Percentiles rank a stretch among this genome's conserved stretches.
Evolutionary conservation across 2,113 vertebrate species (phyloP).

Genomic region (Sula dactylatra): DNA sequence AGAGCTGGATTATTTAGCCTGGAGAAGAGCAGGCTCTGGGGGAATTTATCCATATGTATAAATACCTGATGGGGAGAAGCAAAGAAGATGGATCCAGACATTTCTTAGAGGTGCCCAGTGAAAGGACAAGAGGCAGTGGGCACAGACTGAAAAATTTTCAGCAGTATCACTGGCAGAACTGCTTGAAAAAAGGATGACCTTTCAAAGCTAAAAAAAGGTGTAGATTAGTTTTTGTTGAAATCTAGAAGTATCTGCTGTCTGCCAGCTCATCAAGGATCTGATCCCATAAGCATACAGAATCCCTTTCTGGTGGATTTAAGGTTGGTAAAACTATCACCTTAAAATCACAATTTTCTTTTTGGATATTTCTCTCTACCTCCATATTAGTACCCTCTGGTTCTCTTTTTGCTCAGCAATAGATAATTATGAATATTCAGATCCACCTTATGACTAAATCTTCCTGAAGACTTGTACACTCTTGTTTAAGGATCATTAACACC

Average conservation of each 20-base stretch:
- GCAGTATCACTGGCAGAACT: background rate
- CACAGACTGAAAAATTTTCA: background rate
- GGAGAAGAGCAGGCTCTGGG: background rate
- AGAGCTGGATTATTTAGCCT: background rate
- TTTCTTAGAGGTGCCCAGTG: background rate
- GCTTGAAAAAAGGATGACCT: background rate
- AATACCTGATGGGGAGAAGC: background rate
- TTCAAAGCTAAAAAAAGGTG: background rate
- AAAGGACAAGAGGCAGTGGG: background rate
- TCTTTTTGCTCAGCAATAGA: background rate
- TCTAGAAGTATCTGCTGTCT: background rate
- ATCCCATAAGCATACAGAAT: background rate
- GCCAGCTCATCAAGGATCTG: background rate
- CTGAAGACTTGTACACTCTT: background rate
- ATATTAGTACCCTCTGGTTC: background rate
- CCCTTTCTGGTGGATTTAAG: background rate
- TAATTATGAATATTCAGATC: background rate
- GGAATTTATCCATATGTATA: background rate
- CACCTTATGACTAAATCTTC: background rate
- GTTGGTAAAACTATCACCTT: background rate
- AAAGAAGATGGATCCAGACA: background rate
- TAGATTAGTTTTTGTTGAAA: background rate
- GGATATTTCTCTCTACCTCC: background rate
- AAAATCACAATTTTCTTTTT: background rate
- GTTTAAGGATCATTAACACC: background rate